Evolutionary conservation across 2,888 invertebrate genomes (phyloP).

Genomic region (Cephonodes hylas): DNA sequence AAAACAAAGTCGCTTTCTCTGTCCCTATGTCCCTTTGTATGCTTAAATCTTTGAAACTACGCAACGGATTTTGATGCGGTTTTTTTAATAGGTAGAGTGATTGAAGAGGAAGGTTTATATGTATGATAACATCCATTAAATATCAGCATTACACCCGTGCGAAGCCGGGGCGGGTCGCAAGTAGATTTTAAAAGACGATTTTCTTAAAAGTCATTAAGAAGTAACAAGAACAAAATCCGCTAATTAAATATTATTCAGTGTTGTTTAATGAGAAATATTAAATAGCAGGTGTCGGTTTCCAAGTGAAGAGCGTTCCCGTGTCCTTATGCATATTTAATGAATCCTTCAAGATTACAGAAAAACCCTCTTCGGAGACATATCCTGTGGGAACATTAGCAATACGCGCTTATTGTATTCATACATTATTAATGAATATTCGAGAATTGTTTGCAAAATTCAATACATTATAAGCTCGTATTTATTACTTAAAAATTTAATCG

Average conservation of each 20-base stretch:
- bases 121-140: no score
- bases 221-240: not conserved
- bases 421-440: conserved; percentile 3
- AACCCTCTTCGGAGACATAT: conserved; percentile 32
- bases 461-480: not conserved
- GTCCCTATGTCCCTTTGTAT: no score
- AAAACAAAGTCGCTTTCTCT: no score
- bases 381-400: conserved; percentile 11
- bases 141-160: no score
- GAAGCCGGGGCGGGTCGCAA: no score
- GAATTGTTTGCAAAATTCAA: not conserved
- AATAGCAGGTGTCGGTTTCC: conserved; percentile 1
- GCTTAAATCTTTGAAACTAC: no score
- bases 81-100: no score
- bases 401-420: conserved; percentile 7
- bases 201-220: no score
- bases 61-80: no score
- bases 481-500: not conserved
- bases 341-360: conserved; percentile 52
- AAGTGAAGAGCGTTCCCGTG: conserved; percentile 48
- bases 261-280: conserved; percentile 5
- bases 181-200: no score
- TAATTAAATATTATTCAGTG: not conserved
- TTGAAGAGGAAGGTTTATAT: no score
- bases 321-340: conserved; percentile 55